phyloP scores from a whole-genome alignment of 2,888 invertebrate species.

The Diarsia dahlii region DNA sequence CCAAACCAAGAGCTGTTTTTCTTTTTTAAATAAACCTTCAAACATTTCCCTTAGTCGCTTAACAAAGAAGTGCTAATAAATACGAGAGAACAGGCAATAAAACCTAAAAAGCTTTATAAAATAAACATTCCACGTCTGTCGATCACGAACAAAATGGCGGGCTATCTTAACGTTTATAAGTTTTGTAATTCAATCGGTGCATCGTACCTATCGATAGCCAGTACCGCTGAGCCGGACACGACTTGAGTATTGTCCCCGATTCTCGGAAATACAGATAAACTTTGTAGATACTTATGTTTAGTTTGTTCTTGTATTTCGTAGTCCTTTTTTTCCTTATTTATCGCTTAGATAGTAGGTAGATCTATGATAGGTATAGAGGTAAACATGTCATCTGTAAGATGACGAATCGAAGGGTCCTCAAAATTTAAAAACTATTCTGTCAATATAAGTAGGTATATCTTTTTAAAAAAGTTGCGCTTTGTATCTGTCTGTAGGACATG shows the following conservation, averaged over 20 bases:
- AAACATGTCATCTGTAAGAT: not conserved
- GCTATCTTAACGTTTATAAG: constrained; percentile 56
- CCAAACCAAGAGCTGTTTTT: not conserved
- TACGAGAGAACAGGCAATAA: constrained; percentile 3
- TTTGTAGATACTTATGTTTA: constrained; percentile 28
- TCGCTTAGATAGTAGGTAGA: not conserved
- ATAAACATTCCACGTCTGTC: constrained; percentile 61
- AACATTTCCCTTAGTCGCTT: not conserved
- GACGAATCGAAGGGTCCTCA: not conserved
- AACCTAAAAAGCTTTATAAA: constrained; percentile 54
- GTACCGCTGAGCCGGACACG: constrained; percentile 50
- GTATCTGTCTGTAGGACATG: no score
- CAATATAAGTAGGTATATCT: no score
- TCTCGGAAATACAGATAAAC: constrained; percentile 42
- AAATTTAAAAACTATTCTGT: not conserved
- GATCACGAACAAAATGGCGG: constrained; percentile 50
- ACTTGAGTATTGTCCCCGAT: constrained; percentile 47
- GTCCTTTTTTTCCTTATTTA: constrained; percentile 27
- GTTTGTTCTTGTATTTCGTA: constrained; percentile 11
- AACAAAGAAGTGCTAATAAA: constrained; percentile 6
- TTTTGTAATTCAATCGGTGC: constrained; percentile 60
- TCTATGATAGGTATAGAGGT: not conserved
- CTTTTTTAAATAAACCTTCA: not conserved
- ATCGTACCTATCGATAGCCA: constrained; percentile 56
- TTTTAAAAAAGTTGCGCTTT: no score